phyloP scores from a whole-genome alignment of 2,797 vertebrate species.

The Gymnoscopelus microlampas region DNA sequence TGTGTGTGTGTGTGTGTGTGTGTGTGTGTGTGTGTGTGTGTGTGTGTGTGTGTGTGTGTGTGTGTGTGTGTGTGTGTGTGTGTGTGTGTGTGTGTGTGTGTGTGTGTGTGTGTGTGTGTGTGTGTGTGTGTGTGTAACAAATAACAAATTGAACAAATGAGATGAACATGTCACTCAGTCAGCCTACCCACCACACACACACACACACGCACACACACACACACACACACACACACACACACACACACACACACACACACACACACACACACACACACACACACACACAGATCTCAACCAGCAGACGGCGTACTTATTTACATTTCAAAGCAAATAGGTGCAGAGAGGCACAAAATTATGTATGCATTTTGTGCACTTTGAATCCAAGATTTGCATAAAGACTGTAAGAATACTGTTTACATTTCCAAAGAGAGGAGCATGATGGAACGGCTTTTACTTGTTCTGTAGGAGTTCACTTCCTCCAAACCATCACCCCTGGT shows the following conservation, averaged over 20 bases:
- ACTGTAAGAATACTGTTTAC: slow-evolving; percentile 68
- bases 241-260: neutral
- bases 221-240: neutral
- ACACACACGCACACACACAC: slow-evolving; percentile 12
- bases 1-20: slow-evolving; percentile 17
- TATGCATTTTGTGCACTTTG: slow-evolving; percentile 72
- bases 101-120: slow-evolving; percentile 15
- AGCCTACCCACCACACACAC: slow-evolving; percentile 32
- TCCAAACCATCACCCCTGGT: neutral
- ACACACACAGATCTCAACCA: slow-evolving; percentile 15
- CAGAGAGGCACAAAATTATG: slow-evolving; percentile 61
- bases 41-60: slow-evolving; percentile 4
- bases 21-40: slow-evolving; percentile 13
- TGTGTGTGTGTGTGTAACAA: slow-evolving; percentile 41
- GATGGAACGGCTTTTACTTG: slow-evolving; percentile 30
- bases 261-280: slow-evolving; percentile 6
- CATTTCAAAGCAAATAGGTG: slow-evolving; percentile 77
- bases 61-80: slow-evolving; percentile 4
- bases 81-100: slow-evolving; percentile 14
- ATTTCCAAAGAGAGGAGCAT: slow-evolving; percentile 56
- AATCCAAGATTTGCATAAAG: slow-evolving; percentile 73
- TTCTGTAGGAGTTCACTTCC: neutral
- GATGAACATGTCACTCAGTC: slow-evolving; percentile 57
- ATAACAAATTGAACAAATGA: slow-evolving; percentile 62
- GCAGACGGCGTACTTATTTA: slow-evolving; percentile 61